Percentiles rank a stretch among this genome's conserved stretches.
phyloP scores from a whole-genome alignment of 2,113 vertebrate species.

The Macrotus californicus region DNA sequence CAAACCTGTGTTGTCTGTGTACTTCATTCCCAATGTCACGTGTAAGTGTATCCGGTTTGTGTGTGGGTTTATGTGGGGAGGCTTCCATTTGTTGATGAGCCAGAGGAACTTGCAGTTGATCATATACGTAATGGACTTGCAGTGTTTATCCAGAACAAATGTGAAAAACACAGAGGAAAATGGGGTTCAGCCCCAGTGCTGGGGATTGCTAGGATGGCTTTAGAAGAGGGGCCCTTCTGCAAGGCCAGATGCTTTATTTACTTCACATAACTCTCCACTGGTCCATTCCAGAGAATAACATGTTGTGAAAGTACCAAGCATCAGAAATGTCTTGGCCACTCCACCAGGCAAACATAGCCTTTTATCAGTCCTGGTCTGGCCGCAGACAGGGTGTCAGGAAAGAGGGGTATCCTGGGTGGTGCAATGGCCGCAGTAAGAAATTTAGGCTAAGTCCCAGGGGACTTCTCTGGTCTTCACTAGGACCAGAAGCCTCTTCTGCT shows the following conservation, averaged over 20 bases:
- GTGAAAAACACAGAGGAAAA: neutral
- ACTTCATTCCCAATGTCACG: neutral
- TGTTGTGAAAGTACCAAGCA: neutral
- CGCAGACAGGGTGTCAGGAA: neutral
- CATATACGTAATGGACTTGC: neutral
- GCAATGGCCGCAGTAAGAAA: rapidly evolving
- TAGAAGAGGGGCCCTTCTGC: neutral
- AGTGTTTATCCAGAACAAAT: neutral
- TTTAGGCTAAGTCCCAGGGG: neutral
- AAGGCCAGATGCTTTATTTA: neutral
- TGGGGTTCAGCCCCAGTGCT: neutral
- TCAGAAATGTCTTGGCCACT: neutral
- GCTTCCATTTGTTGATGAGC: neutral
- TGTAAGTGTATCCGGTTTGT: neutral
- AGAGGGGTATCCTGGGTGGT: neutral
- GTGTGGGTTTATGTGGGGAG: neutral
- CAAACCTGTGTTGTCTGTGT: neutral
- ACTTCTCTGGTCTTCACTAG: neutral
- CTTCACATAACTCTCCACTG: no score
- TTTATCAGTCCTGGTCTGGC: neutral
- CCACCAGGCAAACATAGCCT: neutral
- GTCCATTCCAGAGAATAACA: neutral
- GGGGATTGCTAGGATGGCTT: neutral
- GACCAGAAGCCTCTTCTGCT: neutral
- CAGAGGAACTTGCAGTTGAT: neutral